Conservation (phyloP, 2,113 vertebrate genomes). For the Prietella phreatophila region DNA sequence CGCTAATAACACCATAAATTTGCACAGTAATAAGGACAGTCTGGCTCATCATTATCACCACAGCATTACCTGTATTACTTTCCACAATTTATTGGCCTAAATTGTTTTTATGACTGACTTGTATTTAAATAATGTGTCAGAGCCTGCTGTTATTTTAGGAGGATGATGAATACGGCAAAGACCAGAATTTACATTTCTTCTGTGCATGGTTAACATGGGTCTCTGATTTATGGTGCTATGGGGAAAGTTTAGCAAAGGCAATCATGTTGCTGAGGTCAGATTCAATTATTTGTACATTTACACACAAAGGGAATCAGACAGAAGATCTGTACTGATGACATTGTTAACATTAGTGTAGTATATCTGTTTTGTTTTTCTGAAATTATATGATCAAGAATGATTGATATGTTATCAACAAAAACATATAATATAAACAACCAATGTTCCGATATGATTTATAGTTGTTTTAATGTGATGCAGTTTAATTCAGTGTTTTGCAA, state of each 20-base stretch:
- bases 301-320: not conserved
- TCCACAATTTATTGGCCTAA: constrained; percentile 31
- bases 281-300: constrained; percentile 44
- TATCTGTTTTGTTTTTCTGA: not conserved
- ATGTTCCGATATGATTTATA: not conserved
- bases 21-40: constrained; percentile 46
- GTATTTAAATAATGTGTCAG: constrained; percentile 52
- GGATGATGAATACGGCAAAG: constrained; percentile 47
- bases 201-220: constrained; percentile 4
- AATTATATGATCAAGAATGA: not conserved
- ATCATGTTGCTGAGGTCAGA: constrained; percentile 50
- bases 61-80: constrained; percentile 41
- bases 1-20: constrained; percentile 38
- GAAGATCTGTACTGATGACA: not conserved
- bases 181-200: constrained; percentile 49
- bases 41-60: constrained; percentile 43
- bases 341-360: not conserved
- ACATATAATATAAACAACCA: not conserved
- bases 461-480: not conserved
- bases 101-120: constrained; percentile 45
- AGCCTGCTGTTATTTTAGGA: constrained; percentile 39
- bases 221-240: constrained; percentile 48
- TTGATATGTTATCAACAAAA: not conserved
- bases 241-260: constrained; percentile 46
- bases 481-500: not conserved